These are phyloP conservation scores for Leptatherina wallacei DNA, from an alignment of 2,797 vertebrate genomes.

Conservation along the genomic window DNA sequence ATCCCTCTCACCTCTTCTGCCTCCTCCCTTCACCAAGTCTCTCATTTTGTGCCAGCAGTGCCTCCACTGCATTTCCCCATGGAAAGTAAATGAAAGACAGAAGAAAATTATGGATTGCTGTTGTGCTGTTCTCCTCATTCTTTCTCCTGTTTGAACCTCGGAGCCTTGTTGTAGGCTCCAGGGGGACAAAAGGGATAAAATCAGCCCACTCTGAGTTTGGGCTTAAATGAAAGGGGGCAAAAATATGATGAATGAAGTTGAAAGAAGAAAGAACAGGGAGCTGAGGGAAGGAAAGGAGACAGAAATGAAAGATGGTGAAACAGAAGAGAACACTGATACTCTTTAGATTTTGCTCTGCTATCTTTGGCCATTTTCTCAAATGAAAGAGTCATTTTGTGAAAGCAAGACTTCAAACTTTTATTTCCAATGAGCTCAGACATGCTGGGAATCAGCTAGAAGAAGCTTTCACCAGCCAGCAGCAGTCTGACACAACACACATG, in stretches of 20 bases:
- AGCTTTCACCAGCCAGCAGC: constrained; percentile 19
- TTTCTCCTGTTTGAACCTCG: constrained; percentile 71
- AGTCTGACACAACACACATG: constrained; percentile 26
- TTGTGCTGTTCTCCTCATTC: constrained; percentile 63
- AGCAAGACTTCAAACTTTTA: constrained; percentile 32
- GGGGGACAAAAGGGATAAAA: constrained; percentile 18
- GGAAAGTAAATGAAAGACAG: constrained; percentile 64
- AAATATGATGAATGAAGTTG: constrained; percentile 3
- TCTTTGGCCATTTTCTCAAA: constrained; percentile 32
- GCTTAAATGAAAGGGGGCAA: constrained; percentile 37
- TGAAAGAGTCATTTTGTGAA: constrained; percentile 42
- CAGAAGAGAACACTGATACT: constrained; percentile 16
- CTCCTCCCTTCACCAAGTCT: constrained; percentile 9
- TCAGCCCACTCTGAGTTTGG: constrained; percentile 22
- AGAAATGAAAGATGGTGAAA: constrained; percentile 13
- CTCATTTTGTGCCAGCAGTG: constrained; percentile 62
- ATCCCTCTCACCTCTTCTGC: constrained; percentile 20
- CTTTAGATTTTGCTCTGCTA: constrained; percentile 27
- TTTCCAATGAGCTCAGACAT: constrained; percentile 16
- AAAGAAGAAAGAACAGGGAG: neutral
- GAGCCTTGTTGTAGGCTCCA: constrained; percentile 64
- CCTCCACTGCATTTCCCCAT: constrained; percentile 51
- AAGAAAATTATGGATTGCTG: constrained; percentile 74
- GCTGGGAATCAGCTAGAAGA: constrained; percentile 16
- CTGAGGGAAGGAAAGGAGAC: neutral